These are phyloP conservation scores for Odontophorus gujanensis DNA, from an alignment of 2,113 vertebrate species.

Conservation along the genomic window DNA sequence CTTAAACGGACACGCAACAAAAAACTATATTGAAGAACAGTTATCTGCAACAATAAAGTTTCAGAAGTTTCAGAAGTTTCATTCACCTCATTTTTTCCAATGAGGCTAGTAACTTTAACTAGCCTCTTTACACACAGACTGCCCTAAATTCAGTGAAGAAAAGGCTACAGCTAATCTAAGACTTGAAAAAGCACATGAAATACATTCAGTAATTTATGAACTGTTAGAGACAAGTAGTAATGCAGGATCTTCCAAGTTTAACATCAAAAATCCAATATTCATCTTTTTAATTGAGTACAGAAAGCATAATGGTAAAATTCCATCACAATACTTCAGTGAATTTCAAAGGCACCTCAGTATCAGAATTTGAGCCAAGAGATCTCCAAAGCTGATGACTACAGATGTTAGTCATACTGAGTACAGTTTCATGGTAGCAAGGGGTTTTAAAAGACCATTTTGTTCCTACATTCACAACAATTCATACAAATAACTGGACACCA, in stretches of 20 bases:
- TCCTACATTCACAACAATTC: background rate
- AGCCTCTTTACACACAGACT: background rate
- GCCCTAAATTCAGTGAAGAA: background rate
- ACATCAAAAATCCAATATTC: background rate
- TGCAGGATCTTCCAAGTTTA: background rate
- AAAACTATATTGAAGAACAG: background rate
- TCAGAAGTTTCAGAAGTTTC: background rate
- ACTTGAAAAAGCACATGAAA: background rate
- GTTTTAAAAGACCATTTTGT: background rate
- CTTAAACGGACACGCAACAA: background rate
- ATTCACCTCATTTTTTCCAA: background rate
- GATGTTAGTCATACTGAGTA: background rate
- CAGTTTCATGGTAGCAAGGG: background rate
- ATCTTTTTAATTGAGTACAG: background rate
- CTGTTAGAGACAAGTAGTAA: background rate
- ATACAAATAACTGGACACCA: background rate
- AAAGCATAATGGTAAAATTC: background rate
- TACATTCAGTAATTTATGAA: background rate
- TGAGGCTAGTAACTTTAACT: background rate
- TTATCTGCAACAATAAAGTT: background rate
- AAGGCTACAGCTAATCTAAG: background rate
- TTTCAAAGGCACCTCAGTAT: background rate
- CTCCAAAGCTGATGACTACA: background rate
- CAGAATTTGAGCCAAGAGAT: background rate
- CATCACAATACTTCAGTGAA: background rate